These are phyloP conservation scores for Dorcus hopei DNA, from an alignment of 2,888 invertebrate species.

Conservation along the genomic window DNA sequence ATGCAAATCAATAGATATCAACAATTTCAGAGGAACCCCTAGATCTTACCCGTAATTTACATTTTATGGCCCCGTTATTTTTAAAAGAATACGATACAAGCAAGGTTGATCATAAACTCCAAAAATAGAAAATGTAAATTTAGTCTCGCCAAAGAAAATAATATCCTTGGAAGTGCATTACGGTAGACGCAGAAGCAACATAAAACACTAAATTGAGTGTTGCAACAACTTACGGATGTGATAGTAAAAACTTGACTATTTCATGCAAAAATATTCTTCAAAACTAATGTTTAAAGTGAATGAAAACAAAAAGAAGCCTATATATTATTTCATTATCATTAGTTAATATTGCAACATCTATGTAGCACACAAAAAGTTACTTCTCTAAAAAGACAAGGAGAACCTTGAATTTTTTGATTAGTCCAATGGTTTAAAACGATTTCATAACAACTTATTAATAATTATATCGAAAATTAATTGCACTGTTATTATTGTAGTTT, in stretches of 20 bases:
- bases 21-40: background rate
- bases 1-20: background rate
- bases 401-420: no score
- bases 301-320: no score
- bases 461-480: no score
- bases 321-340: no score
- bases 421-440: no score
- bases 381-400: no score
- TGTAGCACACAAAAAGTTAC: no score
- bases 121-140: conserved; percentile 14
- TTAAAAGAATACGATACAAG: background rate
- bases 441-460: no score
- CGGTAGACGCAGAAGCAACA: conserved; percentile 2
- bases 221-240: conserved; percentile 5
- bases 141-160: conserved; percentile 11
- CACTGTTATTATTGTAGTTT: no score
- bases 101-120: conserved; percentile 13
- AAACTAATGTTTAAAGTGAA: no score
- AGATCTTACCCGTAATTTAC: background rate
- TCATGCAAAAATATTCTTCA: no score
- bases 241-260: background rate
- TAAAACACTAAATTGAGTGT: conserved; percentile 8
- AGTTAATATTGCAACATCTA: no score
- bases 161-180: conserved; percentile 15
- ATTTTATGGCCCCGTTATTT: background rate